Base-by-base conservation (phyloP, 1,140 invertebrate genomes). In the Cheumatopsyche charites region DNA sequence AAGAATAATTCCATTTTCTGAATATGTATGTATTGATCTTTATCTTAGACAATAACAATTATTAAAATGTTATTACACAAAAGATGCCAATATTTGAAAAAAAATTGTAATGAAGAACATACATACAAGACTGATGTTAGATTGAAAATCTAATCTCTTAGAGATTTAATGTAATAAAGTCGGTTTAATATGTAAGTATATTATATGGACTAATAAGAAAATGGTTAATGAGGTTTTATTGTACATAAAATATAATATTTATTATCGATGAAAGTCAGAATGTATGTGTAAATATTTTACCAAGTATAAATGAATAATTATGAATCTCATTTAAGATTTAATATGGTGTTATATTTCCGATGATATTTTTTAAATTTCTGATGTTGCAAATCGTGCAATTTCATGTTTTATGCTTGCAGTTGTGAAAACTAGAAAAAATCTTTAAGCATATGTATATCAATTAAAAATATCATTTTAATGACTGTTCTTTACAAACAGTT, bases 161-260 rank as follows among this genome's bases (percentile, higher is more conserved):
- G 62, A 42, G 2, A 3, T 63, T 63, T 42, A 3, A 1, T 26
- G 11, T 13, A 26, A 62, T 62, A 13, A 62, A 62, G 23, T 62
- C 5, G 23, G 7, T 21, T 62, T 26, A 62, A 62, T 62, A 26
- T 62, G 12, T 62, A 62, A 6, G n/a, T 62, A 62, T 26, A 26
- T 5, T 36, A 29, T 36, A 62, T 15, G 1, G 13, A 26, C 2
- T 19, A 17, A 15, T 63, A 19, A 29, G 15, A 42, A 49, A 19
- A 19, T 17, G 41, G 23, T 63, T 42, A 63, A 63, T 63, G 15
- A 15, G 62, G 41, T 63, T 63, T 63, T 63, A 63, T 63, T 63
- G 41, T 41, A 42, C 41, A 25, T 63, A 15, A 63, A 43, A 42
- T 17, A 17, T 52, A 1, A 9, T 17, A 52, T 17, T 52, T 52